These are phyloP conservation scores for Drosophila acutilabella DNA, from an alignment of 2,888 invertebrate species.

Conservation along the genomic window DNA sequence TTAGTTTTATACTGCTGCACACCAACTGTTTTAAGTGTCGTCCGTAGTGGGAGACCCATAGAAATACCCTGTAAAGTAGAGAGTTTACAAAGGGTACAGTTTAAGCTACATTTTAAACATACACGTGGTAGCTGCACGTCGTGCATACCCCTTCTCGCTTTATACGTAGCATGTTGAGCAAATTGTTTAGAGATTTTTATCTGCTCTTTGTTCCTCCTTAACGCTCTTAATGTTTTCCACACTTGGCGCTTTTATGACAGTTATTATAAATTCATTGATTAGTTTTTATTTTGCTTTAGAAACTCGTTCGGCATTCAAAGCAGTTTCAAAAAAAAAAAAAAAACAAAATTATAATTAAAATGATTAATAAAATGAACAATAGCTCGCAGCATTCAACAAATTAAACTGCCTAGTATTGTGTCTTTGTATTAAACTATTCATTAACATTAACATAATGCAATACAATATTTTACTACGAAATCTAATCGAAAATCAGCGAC, in stretches of 20 bases:
- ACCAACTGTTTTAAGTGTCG: slow-evolving; percentile 62
- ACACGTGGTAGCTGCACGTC: slow-evolving; percentile 1
- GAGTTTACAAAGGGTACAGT: background rate
- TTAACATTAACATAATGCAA: slow-evolving; percentile 19
- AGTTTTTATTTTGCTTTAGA: slow-evolving; percentile 35
- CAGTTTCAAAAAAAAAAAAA: too few relatives aligned
- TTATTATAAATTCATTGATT: slow-evolving; percentile 76
- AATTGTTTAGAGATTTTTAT: slow-evolving; percentile 49
- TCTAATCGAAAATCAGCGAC: slow-evolving; percentile 23
- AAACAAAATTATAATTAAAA: slow-evolving; percentile 52
- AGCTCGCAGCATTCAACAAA: slow-evolving; percentile 17
- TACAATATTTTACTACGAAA: slow-evolving; percentile 5
- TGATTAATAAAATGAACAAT: slow-evolving; percentile 27
- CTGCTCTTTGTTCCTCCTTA: slow-evolving; percentile 36
- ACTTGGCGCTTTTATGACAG: slow-evolving; percentile 68
- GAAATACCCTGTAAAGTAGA: slow-evolving; percentile 7
- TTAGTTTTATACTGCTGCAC: slow-evolving; percentile 58
- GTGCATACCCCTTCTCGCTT: background rate
- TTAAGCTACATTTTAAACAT: too few relatives aligned
- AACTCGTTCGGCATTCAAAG: slow-evolving; percentile 24
- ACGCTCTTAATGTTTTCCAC: slow-evolving; percentile 71
- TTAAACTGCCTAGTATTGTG: slow-evolving; percentile 5
- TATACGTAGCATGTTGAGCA: slow-evolving; percentile 24
- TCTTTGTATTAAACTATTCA: slow-evolving; percentile 19
- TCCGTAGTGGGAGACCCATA: slow-evolving; percentile 20